phyloP scores from a whole-genome alignment of 2,888 invertebrate genomes.

The Protodeltote pygarga region DNA sequence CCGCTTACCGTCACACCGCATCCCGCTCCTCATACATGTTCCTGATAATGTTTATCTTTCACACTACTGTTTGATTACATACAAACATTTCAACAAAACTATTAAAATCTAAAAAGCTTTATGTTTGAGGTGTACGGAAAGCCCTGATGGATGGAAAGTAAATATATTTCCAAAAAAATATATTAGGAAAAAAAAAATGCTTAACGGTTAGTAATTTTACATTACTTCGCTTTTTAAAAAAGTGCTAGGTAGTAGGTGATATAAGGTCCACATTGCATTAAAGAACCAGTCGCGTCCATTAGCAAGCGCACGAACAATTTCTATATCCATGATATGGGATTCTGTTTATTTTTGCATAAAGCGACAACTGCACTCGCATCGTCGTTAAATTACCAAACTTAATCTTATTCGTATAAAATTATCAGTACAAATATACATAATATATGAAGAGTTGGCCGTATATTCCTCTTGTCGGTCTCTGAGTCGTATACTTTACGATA shows the following conservation, averaged over 20 bases:
- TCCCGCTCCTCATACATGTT: constrained; percentile 50
- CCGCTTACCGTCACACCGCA: constrained; percentile 35
- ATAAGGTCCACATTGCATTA: constrained; percentile 32
- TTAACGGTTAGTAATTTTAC: constrained; percentile 7
- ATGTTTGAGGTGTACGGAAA: constrained; percentile 15
- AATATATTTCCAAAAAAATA: constrained; percentile 9
- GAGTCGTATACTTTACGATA: too few species aligned
- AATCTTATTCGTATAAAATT: too few species aligned
- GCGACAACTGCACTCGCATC: constrained; percentile 24
- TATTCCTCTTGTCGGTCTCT: too few species aligned
- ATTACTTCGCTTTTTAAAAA: constrained; percentile 11
- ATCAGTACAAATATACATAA: too few species aligned
- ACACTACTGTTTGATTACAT: constrained; percentile 37
- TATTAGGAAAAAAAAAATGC: neutral
- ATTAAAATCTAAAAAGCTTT: constrained; percentile 7
- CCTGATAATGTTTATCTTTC: constrained; percentile 40
- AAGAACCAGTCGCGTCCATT: constrained; percentile 39
- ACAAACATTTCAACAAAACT: constrained; percentile 28
- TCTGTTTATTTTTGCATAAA: constrained; percentile 14
- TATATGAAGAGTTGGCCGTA: too few species aligned
- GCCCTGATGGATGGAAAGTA: constrained; percentile 3
- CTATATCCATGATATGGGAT: constrained; percentile 27
- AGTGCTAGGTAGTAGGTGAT: too few species aligned
- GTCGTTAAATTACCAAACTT: too few species aligned
- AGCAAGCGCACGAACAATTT: constrained; percentile 28